A percentile compares a stretch with the other conserved stretches of the same genome.
phyloP scores from a whole-genome alignment of 2,888 invertebrate species.

The Epinotia brunnichana region DNA sequence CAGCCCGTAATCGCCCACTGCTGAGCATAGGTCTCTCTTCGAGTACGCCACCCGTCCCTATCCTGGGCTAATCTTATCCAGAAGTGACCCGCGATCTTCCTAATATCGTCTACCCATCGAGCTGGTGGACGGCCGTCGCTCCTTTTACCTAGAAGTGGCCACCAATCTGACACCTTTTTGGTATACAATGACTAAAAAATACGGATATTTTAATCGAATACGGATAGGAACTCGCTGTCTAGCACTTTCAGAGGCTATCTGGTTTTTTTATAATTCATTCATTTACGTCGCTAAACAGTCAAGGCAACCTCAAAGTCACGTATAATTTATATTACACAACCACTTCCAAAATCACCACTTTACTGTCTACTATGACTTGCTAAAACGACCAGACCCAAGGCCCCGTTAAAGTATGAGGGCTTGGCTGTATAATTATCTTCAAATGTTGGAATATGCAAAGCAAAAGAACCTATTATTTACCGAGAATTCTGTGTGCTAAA shows the following conservation, averaged over 20 bases:
- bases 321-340: conserved; percentile 38
- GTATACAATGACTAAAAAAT: too few species aligned
- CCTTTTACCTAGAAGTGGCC: too few species aligned
- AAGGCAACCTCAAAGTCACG: conserved; percentile 35
- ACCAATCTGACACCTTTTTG: too few species aligned
- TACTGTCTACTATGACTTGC: conserved; percentile 3
- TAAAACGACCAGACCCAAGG: conserved; percentile 21
- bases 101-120: too few species aligned
- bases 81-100: too few species aligned
- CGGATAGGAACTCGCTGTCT: neutral
- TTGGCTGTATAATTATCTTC: conserved; percentile 22
- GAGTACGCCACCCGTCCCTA: too few species aligned
- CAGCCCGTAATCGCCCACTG: too few species aligned
- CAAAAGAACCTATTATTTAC: conserved; percentile 22
- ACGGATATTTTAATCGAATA: too few species aligned
- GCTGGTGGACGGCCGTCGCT: too few species aligned
- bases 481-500: conserved; percentile 8
- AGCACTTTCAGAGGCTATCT: conserved; percentile 14
- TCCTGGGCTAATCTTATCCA: too few species aligned
- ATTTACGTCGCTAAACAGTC: conserved; percentile 15
- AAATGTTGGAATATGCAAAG: conserved; percentile 20
- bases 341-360: conserved; percentile 26
- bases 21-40: too few species aligned
- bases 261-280: conserved; percentile 8
- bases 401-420: conserved; percentile 8